A percentile compares a stretch with the other conserved stretches of the same genome.
Conservation (phyloP, 2,888 invertebrate genomes). For the Lacanobia wlatinum region DNA sequence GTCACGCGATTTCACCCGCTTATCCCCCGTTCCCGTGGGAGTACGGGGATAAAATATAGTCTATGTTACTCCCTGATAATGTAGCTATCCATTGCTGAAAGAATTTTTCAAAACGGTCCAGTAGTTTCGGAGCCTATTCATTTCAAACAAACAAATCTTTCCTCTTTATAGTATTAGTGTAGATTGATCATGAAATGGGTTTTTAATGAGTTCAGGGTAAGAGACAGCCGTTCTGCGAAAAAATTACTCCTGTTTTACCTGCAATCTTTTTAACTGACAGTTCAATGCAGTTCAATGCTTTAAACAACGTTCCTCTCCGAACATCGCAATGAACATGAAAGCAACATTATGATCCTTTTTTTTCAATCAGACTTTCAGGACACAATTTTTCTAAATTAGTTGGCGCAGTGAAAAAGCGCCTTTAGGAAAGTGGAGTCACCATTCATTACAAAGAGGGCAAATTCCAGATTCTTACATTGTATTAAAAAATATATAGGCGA, state of each 20-base stretch:
- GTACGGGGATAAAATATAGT: too few relatives aligned
- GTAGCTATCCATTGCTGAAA: too few relatives aligned
- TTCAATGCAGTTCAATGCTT: not conserved
- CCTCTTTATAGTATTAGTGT: too few relatives aligned
- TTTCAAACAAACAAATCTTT: too few relatives aligned
- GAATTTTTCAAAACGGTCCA: too few relatives aligned
- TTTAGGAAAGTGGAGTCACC: not conserved
- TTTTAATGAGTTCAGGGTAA: not conserved
- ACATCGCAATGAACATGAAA: not conserved
- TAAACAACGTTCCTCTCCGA: not conserved
- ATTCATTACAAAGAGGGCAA: not conserved
- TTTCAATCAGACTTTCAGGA: too few relatives aligned
- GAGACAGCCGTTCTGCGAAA: not conserved
- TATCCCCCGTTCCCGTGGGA: too few relatives aligned
- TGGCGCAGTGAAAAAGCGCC: not conserved
- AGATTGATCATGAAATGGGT: too few relatives aligned
- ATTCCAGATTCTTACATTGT: conserved; percentile 10
- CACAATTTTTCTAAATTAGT: not conserved
- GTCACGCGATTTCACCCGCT: too few relatives aligned
- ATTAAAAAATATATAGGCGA: not conserved
- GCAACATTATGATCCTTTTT: not conserved
- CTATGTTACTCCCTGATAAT: too few relatives aligned
- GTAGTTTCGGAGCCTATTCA: too few relatives aligned
- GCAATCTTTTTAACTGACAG: too few relatives aligned
- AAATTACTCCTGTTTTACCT: not conserved